phyloP scores from a whole-genome alignment of 1,140 invertebrate genomes.

The Paraescarpia echinospica region DNA sequence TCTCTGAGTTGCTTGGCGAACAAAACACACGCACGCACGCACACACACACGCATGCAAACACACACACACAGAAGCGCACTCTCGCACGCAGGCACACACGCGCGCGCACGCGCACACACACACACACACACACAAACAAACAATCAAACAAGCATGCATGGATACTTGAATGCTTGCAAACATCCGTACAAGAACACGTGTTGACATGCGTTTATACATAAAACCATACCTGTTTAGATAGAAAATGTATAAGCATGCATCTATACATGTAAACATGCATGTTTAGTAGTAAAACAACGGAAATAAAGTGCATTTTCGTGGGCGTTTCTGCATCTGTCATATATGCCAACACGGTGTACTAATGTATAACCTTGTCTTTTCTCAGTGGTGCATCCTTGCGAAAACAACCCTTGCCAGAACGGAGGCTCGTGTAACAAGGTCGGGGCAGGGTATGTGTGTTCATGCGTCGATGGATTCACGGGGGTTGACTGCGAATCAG shows the following conservation, averaged over 20 bases:
- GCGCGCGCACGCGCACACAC: neutral
- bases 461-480: neutral
- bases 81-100: neutral
- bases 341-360: neutral
- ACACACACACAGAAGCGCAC: no score
- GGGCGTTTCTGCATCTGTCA: neutral
- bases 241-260: neutral
- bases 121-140: neutral
- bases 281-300: no score
- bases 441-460: neutral
- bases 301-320: neutral
- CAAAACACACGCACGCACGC: neutral
- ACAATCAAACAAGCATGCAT: neutral
- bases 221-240: neutral
- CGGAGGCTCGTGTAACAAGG: conserved; percentile 8
- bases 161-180: neutral
- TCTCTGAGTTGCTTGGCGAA: neutral
- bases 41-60: neutral
- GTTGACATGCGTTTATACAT: neutral
- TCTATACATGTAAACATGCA: neutral
- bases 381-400: neutral
- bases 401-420: neutral
- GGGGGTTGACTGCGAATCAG: neutral
- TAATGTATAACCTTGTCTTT: neutral
- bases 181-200: neutral